phyloP scores from a whole-genome alignment of 2,888 invertebrate species.

The Chymomyza caudatula region DNA sequence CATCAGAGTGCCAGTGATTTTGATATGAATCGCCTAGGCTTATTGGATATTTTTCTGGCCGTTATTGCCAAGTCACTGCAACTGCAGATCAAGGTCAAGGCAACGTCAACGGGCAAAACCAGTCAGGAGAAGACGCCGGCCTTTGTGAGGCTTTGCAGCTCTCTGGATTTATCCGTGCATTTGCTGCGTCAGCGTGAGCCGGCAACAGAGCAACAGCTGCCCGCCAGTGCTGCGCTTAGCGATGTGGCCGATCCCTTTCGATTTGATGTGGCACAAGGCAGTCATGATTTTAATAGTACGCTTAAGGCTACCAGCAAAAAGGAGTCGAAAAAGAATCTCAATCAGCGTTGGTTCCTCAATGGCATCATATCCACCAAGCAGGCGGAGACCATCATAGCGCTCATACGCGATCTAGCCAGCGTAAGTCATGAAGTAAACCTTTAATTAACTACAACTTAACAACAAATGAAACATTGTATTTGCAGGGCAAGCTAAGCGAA shows the following conservation, averaged over 20 bases:
- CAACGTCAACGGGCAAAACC: conserved; percentile 51
- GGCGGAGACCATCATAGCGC: conserved; percentile 90
- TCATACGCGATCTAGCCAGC: conserved; percentile 94
- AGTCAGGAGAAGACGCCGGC: conserved; percentile 81
- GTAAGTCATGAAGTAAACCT: conserved; percentile 80
- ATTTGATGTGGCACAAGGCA: conserved; percentile 45
- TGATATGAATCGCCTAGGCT: conserved; percentile 82
- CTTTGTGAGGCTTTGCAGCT: conserved; percentile 75
- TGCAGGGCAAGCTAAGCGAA: conserved; percentile 89
- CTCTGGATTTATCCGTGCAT: conserved; percentile 76
- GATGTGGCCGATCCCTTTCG: conserved; percentile 51
- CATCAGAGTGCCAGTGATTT: conserved; percentile 78
- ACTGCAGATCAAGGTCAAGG: conserved; percentile 88
- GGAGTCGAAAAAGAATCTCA: conserved; percentile 75
- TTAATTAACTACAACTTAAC: background rate
- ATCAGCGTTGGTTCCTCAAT: conserved; percentile 89
- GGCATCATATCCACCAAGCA: conserved; percentile 91
- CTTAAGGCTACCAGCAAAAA: conserved; percentile 64
- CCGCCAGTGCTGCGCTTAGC: background rate
- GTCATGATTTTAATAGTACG: conserved; percentile 19
- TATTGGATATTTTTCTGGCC: conserved; percentile 92
- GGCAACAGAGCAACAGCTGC: conserved; percentile 25
- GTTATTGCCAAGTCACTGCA: conserved; percentile 94
- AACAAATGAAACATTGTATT: conserved; percentile 18
- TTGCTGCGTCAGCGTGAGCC: conserved; percentile 60